Evolutionary conservation across 2,113 vertebrate species (phyloP).

Genomic region (Eurypyga helias): DNA sequence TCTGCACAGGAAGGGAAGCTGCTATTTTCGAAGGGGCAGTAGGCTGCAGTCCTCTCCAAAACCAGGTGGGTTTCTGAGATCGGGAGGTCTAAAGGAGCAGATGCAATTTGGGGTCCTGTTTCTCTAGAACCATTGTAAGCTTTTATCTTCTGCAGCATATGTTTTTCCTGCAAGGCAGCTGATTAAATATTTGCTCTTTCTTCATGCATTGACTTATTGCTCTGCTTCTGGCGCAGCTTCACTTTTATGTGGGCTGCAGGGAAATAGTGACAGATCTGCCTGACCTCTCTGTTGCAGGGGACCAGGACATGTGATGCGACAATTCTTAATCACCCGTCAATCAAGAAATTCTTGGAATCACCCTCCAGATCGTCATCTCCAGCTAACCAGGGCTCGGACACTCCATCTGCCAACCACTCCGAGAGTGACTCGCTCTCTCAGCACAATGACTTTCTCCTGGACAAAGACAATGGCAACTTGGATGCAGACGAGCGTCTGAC

Average conservation of each 20-base stretch:
- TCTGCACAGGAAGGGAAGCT: not conserved
- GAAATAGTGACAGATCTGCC: not conserved
- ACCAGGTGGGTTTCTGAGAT: not conserved
- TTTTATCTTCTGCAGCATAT: not conserved
- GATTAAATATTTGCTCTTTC: constrained; percentile 23
- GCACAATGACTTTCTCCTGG: constrained; percentile 84
- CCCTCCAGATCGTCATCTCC: constrained; percentile 95
- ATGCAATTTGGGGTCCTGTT: not conserved
- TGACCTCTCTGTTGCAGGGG: constrained; percentile 66
- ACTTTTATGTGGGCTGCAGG: not conserved
- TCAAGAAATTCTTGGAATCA: constrained; percentile 93
- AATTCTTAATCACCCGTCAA: constrained; percentile 94
- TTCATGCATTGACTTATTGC: not conserved
- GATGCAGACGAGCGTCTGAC: constrained; percentile 80
- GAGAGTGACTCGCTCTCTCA: constrained; percentile 95
- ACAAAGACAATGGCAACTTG: constrained; percentile 80
- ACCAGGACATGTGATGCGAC: constrained; percentile 85
- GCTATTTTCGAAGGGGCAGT: not conserved
- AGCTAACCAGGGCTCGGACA: constrained; percentile 94
- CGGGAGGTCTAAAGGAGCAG: not conserved
- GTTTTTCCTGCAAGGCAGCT: not conserved
- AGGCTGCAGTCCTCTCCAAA: not conserved
- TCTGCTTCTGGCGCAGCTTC: not conserved
- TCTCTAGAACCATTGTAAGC: not conserved
- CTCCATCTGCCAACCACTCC: constrained; percentile 89